Evolutionary conservation across 2,797 vertebrate genomes (phyloP).

Genomic region (Kryptopterus vitreolus): DNA sequence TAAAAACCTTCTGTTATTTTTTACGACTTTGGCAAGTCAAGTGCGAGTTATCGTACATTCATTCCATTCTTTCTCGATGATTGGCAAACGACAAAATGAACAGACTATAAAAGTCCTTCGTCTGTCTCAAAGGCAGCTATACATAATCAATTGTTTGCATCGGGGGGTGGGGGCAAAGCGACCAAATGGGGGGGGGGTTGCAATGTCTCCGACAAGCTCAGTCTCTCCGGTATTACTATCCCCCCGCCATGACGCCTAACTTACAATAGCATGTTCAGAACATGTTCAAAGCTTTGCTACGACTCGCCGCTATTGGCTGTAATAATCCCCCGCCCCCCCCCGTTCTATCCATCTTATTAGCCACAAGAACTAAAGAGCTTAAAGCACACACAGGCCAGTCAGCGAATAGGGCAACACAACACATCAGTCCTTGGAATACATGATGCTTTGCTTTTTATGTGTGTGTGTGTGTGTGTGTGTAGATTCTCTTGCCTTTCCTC

Average conservation of each 20-base stretch:
- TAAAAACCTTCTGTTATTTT: constrained; percentile 79
- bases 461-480: no score
- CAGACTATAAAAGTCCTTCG: constrained; percentile 52
- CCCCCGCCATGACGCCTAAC: constrained; percentile 40
- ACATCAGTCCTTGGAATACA: constrained; percentile 70
- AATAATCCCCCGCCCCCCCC: constrained; percentile 76
- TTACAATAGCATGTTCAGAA: constrained; percentile 29
- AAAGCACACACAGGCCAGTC: constrained; percentile 69
- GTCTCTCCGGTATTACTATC: constrained; percentile 12
- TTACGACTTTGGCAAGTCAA: constrained; percentile 74
- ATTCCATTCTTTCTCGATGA: constrained; percentile 57
- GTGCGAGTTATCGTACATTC: constrained; percentile 70
- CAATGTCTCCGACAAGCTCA: constrained; percentile 26
- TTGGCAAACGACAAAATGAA: constrained; percentile 67
- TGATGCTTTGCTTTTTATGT: no score
- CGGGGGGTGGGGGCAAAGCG: no score
- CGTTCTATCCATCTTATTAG: constrained; percentile 76
- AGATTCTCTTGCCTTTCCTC: constrained; percentile 33
- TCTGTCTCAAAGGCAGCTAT: constrained; percentile 15
- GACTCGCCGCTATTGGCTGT: constrained; percentile 49
- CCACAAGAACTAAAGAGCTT: constrained; percentile 80
- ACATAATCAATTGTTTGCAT: constrained; percentile 6
- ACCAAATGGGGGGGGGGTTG: no score
- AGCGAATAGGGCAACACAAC: constrained; percentile 60
- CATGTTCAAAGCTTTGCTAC: constrained; percentile 30